These are phyloP conservation scores for Sardina pilchardus DNA, from an alignment of 2,113 vertebrate genomes.

Conservation along the genomic window DNA sequence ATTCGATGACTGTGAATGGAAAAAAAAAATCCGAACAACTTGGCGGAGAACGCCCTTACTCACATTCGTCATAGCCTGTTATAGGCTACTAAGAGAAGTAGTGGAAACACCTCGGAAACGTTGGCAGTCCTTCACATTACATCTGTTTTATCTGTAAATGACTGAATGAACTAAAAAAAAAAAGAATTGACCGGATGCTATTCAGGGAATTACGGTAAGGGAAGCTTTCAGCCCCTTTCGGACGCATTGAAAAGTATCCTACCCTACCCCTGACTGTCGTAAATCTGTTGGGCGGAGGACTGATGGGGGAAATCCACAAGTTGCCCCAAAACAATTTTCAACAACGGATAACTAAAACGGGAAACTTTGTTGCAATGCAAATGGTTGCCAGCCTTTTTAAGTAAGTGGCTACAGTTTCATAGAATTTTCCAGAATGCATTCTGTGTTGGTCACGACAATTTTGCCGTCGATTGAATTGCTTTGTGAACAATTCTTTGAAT, in stretches of 20 bases:
- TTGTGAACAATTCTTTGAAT: not conserved
- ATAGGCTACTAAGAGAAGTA: too few species aligned
- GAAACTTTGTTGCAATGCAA: not conserved
- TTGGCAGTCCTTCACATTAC: too few species aligned
- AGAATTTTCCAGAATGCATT: not conserved
- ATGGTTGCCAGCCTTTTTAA: not conserved
- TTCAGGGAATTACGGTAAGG: slow-evolving; percentile 11
- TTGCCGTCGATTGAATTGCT: not conserved
- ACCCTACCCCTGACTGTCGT: not conserved
- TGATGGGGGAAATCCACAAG: not conserved
- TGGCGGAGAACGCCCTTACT: too few species aligned
- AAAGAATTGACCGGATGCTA: not conserved
- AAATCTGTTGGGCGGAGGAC: not conserved
- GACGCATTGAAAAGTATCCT: not conserved
- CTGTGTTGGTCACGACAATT: not conserved
- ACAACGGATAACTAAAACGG: not conserved
- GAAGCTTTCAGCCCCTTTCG: not conserved
- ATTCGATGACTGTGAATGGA: too few species aligned
- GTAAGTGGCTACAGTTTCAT: not conserved
- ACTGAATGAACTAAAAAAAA: too few species aligned
- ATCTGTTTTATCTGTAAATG: not conserved
- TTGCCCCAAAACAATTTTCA: not conserved
- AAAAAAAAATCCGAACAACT: too few species aligned
- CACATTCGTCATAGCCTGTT: too few species aligned
- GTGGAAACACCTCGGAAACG: too few species aligned